Evolutionary conservation across 2,113 vertebrate species (phyloP).

Genomic region (Gadus chalcogrammus): DNA sequence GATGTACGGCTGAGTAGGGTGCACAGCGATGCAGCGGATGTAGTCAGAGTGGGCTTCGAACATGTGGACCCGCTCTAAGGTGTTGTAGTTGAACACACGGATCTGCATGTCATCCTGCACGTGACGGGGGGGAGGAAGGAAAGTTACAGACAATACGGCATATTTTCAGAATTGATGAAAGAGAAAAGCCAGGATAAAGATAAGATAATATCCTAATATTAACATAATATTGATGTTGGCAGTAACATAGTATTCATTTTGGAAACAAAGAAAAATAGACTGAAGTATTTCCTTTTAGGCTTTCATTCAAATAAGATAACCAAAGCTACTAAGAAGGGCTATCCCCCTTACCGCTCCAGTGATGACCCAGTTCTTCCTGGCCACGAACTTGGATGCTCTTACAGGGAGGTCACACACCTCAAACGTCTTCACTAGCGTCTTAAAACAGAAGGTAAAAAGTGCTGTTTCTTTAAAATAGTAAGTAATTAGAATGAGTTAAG

Average conservation of each 20-base stretch:
- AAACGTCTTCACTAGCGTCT: slow-evolving; percentile 98
- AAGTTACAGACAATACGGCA: too few relatives aligned
- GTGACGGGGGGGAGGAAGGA: background rate
- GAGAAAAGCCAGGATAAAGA: too few relatives aligned
- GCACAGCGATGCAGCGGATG: slow-evolving; percentile 96
- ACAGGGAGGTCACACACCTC: slow-evolving; percentile 98
- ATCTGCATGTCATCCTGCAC: slow-evolving; percentile 98
- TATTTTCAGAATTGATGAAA: too few relatives aligned
- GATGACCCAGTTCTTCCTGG: slow-evolving; percentile 98
- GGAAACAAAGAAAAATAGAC: too few relatives aligned
- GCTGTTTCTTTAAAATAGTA: background rate
- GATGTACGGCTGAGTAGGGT: slow-evolving; percentile 97
- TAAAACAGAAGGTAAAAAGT: slow-evolving; percentile 29
- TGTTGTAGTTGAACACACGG: slow-evolving; percentile 98
- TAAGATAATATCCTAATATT: too few relatives aligned
- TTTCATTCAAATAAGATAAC: too few relatives aligned
- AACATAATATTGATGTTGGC: too few relatives aligned
- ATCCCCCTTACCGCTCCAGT: slow-evolving; percentile 89
- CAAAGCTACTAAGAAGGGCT: background rate
- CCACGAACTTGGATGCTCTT: slow-evolving; percentile 97
- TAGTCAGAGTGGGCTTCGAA: slow-evolving; percentile 98
- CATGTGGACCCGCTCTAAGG: slow-evolving; percentile 96
- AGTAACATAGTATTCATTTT: too few relatives aligned
- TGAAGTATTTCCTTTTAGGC: too few relatives aligned
- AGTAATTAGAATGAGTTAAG: too few relatives aligned